These are phyloP conservation scores for Oegoconia quadripuncta DNA, from an alignment of 2,888 invertebrate genomes.

Conservation along the genomic window DNA sequence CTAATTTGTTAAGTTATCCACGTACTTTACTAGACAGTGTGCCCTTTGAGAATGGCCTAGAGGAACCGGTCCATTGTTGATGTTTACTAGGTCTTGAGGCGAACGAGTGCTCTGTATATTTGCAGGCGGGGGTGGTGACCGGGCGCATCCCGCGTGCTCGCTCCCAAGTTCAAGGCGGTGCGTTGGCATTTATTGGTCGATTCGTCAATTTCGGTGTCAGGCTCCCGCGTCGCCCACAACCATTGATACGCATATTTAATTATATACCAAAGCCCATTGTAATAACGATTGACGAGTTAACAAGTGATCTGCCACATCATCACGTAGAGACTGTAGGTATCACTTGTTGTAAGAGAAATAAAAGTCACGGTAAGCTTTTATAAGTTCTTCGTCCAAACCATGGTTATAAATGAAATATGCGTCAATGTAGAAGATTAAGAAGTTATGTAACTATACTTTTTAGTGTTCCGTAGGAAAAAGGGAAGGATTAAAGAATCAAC, in stretches of 20 bases:
- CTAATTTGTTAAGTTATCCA: conserved; percentile 20
- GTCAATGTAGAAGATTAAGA: no score
- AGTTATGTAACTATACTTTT: no score
- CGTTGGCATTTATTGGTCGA: conserved; percentile 73
- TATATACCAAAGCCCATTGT: conserved; percentile 21
- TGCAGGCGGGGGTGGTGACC: conserved; percentile 27
- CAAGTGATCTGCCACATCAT: conserved; percentile 1
- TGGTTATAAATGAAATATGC: no score
- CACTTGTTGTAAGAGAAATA: no score
- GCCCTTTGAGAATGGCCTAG: conserved; percentile 52
- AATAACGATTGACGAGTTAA: conserved; percentile 16
- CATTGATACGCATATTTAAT: conserved; percentile 19
- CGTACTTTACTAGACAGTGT: conserved; percentile 29
- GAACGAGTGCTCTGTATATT: conserved; percentile 28
- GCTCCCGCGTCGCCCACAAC: conserved; percentile 29
- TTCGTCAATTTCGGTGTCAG: conserved; percentile 56
- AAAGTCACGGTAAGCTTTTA: no score
- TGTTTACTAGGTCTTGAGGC: conserved; percentile 39
- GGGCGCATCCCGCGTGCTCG: conserved; percentile 52
- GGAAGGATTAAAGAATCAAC: no score
- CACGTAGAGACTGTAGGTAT: background rate
- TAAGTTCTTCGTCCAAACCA: no score
- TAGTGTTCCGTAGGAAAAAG: no score
- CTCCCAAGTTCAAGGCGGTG: conserved; percentile 73
- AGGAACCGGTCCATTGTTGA: conserved; percentile 58